Base-by-base conservation (phyloP, 2,888 invertebrate genomes). In the Leptinotarsa tumamoca region DNA sequence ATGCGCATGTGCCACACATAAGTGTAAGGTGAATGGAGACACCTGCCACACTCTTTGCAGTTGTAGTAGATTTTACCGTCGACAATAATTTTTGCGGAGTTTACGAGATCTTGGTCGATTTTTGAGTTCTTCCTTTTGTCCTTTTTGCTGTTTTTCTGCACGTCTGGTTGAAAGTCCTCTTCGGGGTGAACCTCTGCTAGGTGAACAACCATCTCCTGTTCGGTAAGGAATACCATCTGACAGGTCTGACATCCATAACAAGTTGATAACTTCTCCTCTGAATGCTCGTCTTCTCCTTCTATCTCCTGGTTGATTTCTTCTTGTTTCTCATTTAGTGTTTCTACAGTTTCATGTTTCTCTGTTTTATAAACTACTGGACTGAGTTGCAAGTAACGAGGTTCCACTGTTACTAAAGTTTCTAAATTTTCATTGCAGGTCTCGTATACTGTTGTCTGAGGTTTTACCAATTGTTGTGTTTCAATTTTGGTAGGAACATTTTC, bases 1-100 rank as follows among this genome's bases (percentile, higher is more conserved):
- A 93, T 93, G 17, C 92, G 89, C 84, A 89, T 88, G 84, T 93
- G 93, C 89, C 91, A 91, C 63, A 90, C 86, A 83, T 91, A 92
- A 0, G 93, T 92, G 85, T 92, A 92, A 4, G 91, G 87, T 0
- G 93, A 92, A 81, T 91, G 90, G 33, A 93, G 86, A 77, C 89
- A 90, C 84, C 92, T 92, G 0, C 91, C 91, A 83, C 93, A 93
- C 18, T 89, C 87, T 61, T 87, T 87, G 82, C 93, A 93, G 67
- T 89, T 89, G 83, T 91, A 93, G 81, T 89, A 91, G 13, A 89
- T 85, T 77, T 90, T 90, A 0, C 91, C 92, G 81, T 91, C 89
- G 0, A 89, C 87, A 50, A 88, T 86, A 17, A 88, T 84, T 82
- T 88, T 88, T 4, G 88, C 88, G 10, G 82, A 84, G 75, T 87